Base-by-base conservation (phyloP, 2,113 vertebrate species). In the Bubo bubo region DNA sequence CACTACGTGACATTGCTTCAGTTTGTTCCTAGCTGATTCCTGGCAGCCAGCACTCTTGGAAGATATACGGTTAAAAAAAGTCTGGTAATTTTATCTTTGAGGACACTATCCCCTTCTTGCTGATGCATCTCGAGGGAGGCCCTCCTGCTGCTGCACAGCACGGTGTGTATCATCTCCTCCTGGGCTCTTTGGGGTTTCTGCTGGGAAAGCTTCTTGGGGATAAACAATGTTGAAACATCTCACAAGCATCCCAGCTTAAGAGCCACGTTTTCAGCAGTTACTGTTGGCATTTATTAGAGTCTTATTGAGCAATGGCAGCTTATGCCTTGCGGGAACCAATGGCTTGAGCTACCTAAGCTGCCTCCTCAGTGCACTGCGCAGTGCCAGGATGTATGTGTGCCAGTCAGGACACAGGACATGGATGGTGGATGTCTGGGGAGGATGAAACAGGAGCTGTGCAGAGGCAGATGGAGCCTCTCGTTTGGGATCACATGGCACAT, bases 41-140 rank as follows among this genome's bases (percentile, higher is more conserved):
- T 70, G 68, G 28, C 62, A 52, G 50, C 39, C 52, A 53, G 64
- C 21, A 2, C 37, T 47, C 45, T 19, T 0, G 1, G 56, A 63
- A 71, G 34, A 71, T 45, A 19, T 1, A 14, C 7, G 34, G 49
- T 27, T 67, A 68, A 37, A 89, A 14, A 22, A 37, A 60, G 21
- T 5, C 37, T 47, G 43, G 34, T 53, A 53, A 47, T 20, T 70
- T 58, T 39, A 24, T 28, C 70, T 81, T 15, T 41, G 45, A 41
- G 47, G n/a, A 21, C 39, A 3, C 20, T 8, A 8, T 6, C 34
- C 30, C 15, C 43, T 81, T 26, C 43, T n/a, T 32, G 19, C 49
- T 8, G 1, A 6, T 4, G 28, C 5, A 0, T 35, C 43, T 56
- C 3, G 2, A 26, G 27, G 41, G 35, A 50, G 32, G 19, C 6